Conservation (phyloP, 1,140 invertebrate species). For the Ostrea denselamellosa region DNA sequence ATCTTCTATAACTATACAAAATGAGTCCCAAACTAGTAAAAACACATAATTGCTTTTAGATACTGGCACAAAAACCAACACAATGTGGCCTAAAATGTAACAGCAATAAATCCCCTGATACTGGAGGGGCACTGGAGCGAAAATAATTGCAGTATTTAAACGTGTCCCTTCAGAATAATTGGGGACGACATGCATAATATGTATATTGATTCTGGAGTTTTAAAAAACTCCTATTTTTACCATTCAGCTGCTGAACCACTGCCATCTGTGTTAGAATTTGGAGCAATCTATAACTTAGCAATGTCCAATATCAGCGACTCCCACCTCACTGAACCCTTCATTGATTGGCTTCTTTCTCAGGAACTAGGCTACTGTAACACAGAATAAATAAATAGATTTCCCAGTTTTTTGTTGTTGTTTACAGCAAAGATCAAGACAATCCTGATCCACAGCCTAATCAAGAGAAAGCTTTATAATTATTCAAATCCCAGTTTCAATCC, state of each 20-base stretch:
- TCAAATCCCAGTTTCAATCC: no score
- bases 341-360: not conserved
- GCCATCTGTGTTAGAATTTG: not conserved
- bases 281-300: not conserved
- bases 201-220: not conserved
- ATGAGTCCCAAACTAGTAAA: not conserved
- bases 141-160: constrained; percentile 31
- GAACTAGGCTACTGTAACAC: not conserved
- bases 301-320: not conserved
- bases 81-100: not conserved
- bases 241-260: not conserved
- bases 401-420: no score
- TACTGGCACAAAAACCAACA: not conserved
- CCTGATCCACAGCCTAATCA: no score
- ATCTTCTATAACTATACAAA: not conserved
- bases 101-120: not conserved
- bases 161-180: not conserved
- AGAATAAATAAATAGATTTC: not conserved
- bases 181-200: not conserved
- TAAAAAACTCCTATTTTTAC: constrained; percentile 1
- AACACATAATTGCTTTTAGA: not conserved
- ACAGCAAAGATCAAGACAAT: no score
- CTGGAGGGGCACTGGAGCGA: not conserved
- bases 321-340: not conserved
- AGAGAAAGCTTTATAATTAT: no score